These are phyloP conservation scores for Centrocercus urophasianus DNA, from an alignment of 2,113 vertebrate species.

Conservation along the genomic window DNA sequence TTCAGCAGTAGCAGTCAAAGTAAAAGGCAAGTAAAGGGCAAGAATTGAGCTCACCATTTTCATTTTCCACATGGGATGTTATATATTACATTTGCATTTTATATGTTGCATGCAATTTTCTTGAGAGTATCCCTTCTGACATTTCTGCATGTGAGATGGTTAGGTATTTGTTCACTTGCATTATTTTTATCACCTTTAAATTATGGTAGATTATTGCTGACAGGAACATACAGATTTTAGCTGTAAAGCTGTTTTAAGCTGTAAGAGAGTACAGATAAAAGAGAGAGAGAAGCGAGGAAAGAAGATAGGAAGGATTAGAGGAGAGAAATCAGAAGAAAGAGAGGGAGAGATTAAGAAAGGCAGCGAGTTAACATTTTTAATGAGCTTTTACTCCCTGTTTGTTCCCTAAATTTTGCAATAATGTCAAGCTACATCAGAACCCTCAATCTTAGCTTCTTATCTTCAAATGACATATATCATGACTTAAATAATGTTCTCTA, in stretches of 20 bases:
- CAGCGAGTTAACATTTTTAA: background rate
- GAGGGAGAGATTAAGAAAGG: background rate
- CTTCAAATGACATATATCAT: background rate
- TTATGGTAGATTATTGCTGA: background rate
- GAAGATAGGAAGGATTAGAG: background rate
- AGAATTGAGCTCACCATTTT: slow-evolving; percentile 31
- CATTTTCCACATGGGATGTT: slow-evolving; percentile 31
- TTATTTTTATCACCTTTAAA: background rate
- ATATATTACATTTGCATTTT: slow-evolving; percentile 50
- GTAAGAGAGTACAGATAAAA: background rate
- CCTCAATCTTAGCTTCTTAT: background rate
- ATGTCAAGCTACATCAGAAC: background rate
- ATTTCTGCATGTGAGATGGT: slow-evolving; percentile 13
- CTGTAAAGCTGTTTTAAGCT: no score
- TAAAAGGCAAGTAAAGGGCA: slow-evolving; percentile 53
- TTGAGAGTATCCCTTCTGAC: background rate
- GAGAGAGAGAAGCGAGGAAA: background rate
- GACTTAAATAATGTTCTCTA: background rate
- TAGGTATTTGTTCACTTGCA: slow-evolving; percentile 8
- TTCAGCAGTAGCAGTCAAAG: slow-evolving; percentile 22
- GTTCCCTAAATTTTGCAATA: background rate
- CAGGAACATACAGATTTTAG: background rate
- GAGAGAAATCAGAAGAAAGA: background rate
- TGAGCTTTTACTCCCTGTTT: background rate
- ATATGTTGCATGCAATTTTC: slow-evolving; percentile 36